Evolutionary conservation across 2,113 vertebrate species (phyloP), one percentile per base, ranked within the genome.

Genomic region (Oxyruncus cristatus): DNA sequence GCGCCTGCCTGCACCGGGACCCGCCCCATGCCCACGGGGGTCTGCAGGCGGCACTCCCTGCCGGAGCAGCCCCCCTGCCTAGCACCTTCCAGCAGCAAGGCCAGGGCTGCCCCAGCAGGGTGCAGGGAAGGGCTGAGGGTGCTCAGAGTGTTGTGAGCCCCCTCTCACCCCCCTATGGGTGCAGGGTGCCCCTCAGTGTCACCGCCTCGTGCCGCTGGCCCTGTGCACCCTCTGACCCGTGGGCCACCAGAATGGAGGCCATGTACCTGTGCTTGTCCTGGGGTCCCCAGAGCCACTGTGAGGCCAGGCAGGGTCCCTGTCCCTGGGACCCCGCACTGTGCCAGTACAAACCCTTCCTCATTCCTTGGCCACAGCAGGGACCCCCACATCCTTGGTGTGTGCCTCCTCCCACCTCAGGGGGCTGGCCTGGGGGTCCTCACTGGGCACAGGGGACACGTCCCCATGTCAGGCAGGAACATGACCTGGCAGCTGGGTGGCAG

Each of bases 351-450:
- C 24, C 49, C 2, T 23, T 56, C 23, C 52, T 44, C 20, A 0
- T 15, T 59, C 35, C 42, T 50, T 5, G 0, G 42, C 32, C 47
- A 7, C 9, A 2, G 32, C 9, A 8, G 0, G 2, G 26, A 23
- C 12, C 14, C 22, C 58, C 0, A 1, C 8, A 20, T 15, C 27
- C 55, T n/a, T 27, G 1, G 6, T 3, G 2, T 11, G 6, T 12
- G 70, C 4, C n/a, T 12, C 49, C 15, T 73, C 19, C 32, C 18
- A 5, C 4, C 5, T 28, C 30, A 26, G 30, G 8, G 42, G 50
- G 14, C 42, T 41, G 59, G 11, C 2, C 16, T 14, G 46, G 28
- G 9, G 0, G 9, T 18, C 39, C 39, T 41, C 4, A 0, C 0
- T 2, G 17, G 28, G 17, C 5, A 3, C 52, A 46, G 37, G 18